These are phyloP conservation scores for Protonemura montana DNA, from an alignment of 2,888 invertebrate genomes.

Conservation along the genomic window DNA sequence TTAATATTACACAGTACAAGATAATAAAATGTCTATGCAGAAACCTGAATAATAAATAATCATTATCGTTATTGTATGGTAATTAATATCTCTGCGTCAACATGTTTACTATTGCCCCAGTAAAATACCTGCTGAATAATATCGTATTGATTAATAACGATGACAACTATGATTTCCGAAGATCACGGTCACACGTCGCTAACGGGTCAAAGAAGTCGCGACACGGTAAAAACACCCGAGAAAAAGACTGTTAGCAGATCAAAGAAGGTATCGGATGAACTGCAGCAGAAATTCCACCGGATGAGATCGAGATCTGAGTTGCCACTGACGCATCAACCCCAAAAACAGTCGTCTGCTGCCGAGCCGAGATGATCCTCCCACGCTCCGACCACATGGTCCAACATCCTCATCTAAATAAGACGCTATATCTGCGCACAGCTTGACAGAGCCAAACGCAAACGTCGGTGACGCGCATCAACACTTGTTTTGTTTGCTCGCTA, in stretches of 20 bases:
- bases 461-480: neutral
- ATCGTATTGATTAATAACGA: neutral
- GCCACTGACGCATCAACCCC: neutral
- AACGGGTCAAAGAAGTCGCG: neutral
- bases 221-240: no score
- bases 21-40: no score
- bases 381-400: neutral
- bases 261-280: neutral
- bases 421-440: neutral
- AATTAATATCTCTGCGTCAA: no score
- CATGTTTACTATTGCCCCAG: no score
- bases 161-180: neutral
- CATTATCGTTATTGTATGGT: no score
- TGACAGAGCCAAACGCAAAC: neutral
- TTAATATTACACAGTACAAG: no score
- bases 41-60: no score
- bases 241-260: neutral
- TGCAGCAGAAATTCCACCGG: neutral
- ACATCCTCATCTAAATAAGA: slow-evolving; percentile 12
- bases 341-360: neutral
- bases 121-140: no score
- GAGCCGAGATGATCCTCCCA: neutral
- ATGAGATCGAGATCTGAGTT: neutral
- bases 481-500: neutral
- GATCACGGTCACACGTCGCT: neutral